Conservation (phyloP, 2,888 invertebrate species). For the Digitonthophagus gazella region DNA sequence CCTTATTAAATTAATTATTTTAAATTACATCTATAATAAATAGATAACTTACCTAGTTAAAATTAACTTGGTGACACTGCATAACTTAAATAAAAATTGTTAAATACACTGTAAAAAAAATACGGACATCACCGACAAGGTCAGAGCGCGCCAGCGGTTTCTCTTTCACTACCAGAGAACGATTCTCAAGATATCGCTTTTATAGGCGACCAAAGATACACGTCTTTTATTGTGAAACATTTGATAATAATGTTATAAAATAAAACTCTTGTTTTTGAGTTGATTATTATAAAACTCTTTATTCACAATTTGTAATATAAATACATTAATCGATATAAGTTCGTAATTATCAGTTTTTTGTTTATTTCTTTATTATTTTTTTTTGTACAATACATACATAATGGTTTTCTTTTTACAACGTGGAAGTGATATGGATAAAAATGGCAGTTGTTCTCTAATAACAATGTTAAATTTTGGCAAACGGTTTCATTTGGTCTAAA, state of each 20-base stretch:
- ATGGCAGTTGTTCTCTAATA: not conserved
- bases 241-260: too few relatives aligned
- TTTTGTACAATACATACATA: not conserved
- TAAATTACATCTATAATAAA: too few relatives aligned
- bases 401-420: not conserved
- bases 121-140: not conserved
- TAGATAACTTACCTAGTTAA: not conserved
- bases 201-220: not conserved
- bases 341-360: not conserved
- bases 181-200: not conserved
- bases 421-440: not conserved
- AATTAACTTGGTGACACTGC: not conserved
- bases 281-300: constrained; percentile 40
- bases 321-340: constrained; percentile 37
- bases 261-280: constrained; percentile 25
- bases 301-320: constrained; percentile 46
- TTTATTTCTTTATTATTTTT: not conserved
- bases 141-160: not conserved
- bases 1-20: too few relatives aligned
- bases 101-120: not conserved
- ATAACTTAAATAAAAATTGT: not conserved
- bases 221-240: too few relatives aligned
- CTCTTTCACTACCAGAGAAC: not conserved
- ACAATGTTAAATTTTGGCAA: not conserved
- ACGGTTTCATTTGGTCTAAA: not conserved